Evolutionary conservation across 1,140 invertebrate species (phyloP).

Genomic region (Zaprionus inermis): DNA sequence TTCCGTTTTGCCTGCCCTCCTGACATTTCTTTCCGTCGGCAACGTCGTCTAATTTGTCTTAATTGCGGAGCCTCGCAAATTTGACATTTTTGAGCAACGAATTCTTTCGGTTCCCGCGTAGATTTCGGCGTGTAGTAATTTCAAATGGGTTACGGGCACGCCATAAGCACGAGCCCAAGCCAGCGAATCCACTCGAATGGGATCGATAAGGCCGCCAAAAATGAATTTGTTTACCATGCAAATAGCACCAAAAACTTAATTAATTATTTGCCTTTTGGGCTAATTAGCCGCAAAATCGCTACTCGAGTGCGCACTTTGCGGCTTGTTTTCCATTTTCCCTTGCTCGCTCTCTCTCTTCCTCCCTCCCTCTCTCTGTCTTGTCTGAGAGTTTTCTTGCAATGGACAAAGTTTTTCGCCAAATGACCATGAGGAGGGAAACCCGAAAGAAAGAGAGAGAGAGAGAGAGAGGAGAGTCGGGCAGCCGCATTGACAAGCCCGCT

Average conservation of each 20-base stretch:
- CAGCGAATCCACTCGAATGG: neutral
- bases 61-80: conserved; percentile 53
- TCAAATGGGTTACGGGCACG: conserved; percentile 64
- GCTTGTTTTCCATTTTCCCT: conserved; percentile 12
- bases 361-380: neutral
- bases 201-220: conserved; percentile 40
- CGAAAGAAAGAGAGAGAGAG: neutral
- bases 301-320: conserved; percentile 56
- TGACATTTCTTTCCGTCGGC: conserved; percentile 65
- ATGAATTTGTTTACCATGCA: conserved; percentile 45
- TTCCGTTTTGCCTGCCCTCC: conserved; percentile 12
- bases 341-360: too few species aligned
- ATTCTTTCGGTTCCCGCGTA: neutral
- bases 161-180: conserved; percentile 23
- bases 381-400: conserved; percentile 25
- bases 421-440: conserved; percentile 20
- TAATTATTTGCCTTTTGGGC: conserved; percentile 67
- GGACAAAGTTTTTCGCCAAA: conserved; percentile 43
- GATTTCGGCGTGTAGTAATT: conserved; percentile 37
- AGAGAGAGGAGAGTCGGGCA: neutral
- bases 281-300: conserved; percentile 74
- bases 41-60: conserved; percentile 68
- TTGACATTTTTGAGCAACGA: conserved; percentile 71
- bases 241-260: conserved; percentile 54
- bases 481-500: conserved; percentile 65